Percentiles rank a stretch among this genome's conserved stretches.
Conservation (phyloP, 2,113 vertebrate species). For the Neolamprologus hecqui region DNA sequence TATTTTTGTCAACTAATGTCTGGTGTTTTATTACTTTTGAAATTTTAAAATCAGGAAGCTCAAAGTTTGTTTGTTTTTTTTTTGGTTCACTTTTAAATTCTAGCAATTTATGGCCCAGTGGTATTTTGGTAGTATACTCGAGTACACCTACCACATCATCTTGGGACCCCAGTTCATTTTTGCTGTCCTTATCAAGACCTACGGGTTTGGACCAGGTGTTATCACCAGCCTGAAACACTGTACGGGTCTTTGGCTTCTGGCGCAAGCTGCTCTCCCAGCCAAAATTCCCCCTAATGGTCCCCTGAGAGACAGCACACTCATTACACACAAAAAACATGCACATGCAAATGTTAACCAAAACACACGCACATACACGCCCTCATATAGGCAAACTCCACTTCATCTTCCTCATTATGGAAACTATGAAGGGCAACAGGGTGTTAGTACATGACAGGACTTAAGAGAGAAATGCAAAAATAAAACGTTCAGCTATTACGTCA, state of each 20-base stretch:
- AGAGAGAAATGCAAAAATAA: neutral
- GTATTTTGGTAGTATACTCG: conserved; percentile 23
- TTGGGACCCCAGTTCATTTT: conserved; percentile 20
- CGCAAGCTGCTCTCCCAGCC: conserved; percentile 69
- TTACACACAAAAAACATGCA: conserved; percentile 30
- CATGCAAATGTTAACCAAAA: neutral
- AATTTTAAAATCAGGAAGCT: neutral
- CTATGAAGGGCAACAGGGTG: neutral
- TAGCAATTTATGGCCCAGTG: neutral
- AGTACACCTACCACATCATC: conserved; percentile 63
- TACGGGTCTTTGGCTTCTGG: conserved; percentile 64
- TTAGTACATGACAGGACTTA: neutral
- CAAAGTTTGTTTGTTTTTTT: neutral
- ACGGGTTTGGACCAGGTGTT: conserved; percentile 41
- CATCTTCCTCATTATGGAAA: neutral
- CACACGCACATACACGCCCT: neutral
- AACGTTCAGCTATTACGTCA: neutral
- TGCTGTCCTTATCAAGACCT: conserved; percentile 25
- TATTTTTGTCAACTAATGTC: neutral
- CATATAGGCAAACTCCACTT: neutral
- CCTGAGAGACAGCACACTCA: conserved; percentile 59
- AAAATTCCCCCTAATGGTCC: conserved; percentile 50
- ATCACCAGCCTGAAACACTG: conserved; percentile 69
- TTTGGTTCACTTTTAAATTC: neutral
- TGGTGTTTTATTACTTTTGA: neutral